Base-by-base conservation (phyloP, 2,888 invertebrate species). In the Agrotis exclamationis region DNA sequence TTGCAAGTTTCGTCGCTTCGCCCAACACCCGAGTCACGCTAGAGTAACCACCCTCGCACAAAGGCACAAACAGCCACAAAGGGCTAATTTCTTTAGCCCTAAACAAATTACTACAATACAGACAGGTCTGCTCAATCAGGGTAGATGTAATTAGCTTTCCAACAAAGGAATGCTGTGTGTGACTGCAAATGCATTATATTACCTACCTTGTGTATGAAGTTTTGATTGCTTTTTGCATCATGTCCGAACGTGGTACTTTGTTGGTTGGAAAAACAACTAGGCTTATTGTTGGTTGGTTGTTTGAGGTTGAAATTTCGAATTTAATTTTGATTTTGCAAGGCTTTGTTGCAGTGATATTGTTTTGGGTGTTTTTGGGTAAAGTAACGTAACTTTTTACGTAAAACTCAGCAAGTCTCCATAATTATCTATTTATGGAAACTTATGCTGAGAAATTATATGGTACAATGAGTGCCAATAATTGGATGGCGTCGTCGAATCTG, bases 51-150 rank as follows among this genome's bases (percentile, higher is more conserved):
- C 48, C 53, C 63, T 33, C 14, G 11, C 62, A 68, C 62, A 69
- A 22, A 47, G 50, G 44, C 79, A 67, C 60, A 67, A 33, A 63
- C 53, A 50, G 20, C 50, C 54, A 63, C 65, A 80, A 79, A 74
- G 74, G 65, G 51, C 74, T 68, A 74, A 80, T 80, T 69, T 80
- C 73, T 81, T 66, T 57, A 76, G 63, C 74, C 74, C 64, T 78
- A 84, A 86, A 75, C 76, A 82, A 74, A 80, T 86, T 75, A 76
- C 60, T 56, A 62, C 65, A 63, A 79, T 70, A 63, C 68, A 47
- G 51, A 63, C 70, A 66, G 69, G 59, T 69, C 60, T 76, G 73
- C 62, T 73, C 85, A 84, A 84, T 85, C 85, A 86, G 73, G 50
- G 56, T 47, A 65, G 58, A 77, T 76, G 66, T 76, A 85, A 84